Evolutionary conservation across 1,140 invertebrate species (phyloP), one percentile per base, ranked within the genome.

Genomic region (Pantala flavescens): DNA sequence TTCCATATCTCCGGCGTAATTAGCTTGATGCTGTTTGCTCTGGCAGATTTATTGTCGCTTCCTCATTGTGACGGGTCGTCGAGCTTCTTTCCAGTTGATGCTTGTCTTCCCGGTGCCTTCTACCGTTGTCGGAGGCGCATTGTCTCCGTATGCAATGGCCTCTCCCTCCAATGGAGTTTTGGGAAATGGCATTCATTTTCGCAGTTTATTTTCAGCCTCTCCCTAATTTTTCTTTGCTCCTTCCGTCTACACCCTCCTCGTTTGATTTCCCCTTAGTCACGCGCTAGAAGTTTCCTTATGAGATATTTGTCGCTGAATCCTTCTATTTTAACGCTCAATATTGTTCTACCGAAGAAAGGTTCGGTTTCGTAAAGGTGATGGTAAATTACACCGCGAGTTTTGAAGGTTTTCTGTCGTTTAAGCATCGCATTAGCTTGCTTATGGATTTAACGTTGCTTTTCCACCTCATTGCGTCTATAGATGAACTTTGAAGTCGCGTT

Each of bases 21-120:
- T 63, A 63, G 49, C 49, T 63, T 63, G 49, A 63, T 63, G 49
- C 49, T 63, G 49, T 63, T 63, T 63, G 49, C 49, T 63, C 49
- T 63, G 49, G 16, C 49, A 19, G 49, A 21, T 63, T 36, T 36
- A 36, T 36, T 36, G 28, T 36, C 28, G 28, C 49, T 63, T 21
- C n/a, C 49, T 21, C 49, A 63, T 63, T 63, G 14, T 16, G 49
- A 5, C 12, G 49, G 49, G 1, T 21, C 49, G 14, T 63, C 12
- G 49, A 7, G 16, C 49, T 21, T 21, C 49, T 21, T 21, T 21
- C 49, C 49, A 3, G 49, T 14, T 63, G n/a, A 63, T 16, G 16
- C n/a, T 63, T 63, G 3, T 63, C 49, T 16, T 63, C 49, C 49
- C 49, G 5, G 49, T 63, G 49, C 49, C 49, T 21, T 21, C 49